Evolutionary conservation across 2,797 vertebrate species (phyloP).

Genomic region (Amphiprion clarkii): DNA sequence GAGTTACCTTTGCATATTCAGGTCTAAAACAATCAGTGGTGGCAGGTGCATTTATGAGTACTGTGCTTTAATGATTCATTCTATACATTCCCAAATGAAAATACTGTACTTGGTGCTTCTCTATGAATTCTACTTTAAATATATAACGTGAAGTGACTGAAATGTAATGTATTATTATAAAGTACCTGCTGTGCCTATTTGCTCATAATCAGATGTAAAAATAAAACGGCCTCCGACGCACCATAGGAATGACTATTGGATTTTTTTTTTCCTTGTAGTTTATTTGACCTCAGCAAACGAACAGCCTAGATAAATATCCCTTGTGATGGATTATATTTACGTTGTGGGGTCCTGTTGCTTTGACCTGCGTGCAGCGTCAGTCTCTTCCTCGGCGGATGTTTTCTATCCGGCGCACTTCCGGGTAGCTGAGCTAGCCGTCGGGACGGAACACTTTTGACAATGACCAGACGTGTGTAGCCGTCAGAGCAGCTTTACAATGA

Average conservation of each 20-base stretch:
- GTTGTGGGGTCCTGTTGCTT: not conserved
- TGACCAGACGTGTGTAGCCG: conserved; percentile 34
- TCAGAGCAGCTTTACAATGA: conserved; percentile 52
- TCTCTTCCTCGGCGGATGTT: conserved; percentile 56
- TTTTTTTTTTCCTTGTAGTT: not conserved
- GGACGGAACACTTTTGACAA: conserved; percentile 14
- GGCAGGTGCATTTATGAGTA: too few species aligned
- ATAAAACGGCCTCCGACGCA: not conserved
- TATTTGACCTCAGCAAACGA: not conserved
- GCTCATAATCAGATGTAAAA: not conserved
- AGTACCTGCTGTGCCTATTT: not conserved
- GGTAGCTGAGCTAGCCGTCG: conserved; percentile 40
- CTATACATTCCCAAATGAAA: too few species aligned
- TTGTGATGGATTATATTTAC: not conserved
- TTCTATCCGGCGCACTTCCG: conserved; percentile 71
- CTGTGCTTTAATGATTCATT: too few species aligned
- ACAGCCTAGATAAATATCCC: not conserved
- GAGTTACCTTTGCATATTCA: too few species aligned
- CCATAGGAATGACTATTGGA: not conserved
- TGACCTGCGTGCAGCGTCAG: not conserved
- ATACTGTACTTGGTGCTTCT: not conserved
- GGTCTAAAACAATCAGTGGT: too few species aligned
- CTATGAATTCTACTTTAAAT: not conserved
- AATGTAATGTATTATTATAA: not conserved
- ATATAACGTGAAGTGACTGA: too few species aligned